These are phyloP conservation scores for Pocillopora grandis DNA, from an alignment of 92 coral and sea anemone genomes.

Conservation along the genomic window DNA sequence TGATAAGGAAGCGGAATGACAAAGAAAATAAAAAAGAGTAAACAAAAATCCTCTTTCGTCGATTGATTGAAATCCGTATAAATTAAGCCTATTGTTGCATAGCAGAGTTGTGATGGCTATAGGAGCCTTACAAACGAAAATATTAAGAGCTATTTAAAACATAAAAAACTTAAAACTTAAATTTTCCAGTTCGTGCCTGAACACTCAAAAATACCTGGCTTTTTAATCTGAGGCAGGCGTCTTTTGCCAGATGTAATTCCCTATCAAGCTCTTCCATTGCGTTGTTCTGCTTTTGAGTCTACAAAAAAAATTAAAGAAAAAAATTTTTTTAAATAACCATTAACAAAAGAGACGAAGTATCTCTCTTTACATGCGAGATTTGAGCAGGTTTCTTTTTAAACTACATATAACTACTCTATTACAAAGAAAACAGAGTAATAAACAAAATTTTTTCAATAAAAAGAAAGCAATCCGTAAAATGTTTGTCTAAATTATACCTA, in stretches of 20 bases:
- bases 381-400: not conserved
- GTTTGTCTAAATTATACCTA: not conserved
- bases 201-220: constrained; percentile 68
- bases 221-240: constrained; percentile 89
- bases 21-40: not conserved
- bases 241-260: constrained; percentile 84
- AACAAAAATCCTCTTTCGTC: not conserved
- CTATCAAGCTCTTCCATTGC: constrained; percentile 86
- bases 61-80: not conserved
- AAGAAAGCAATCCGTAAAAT: not conserved
- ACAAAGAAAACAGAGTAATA: not conserved
- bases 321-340: not conserved
- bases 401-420: not conserved
- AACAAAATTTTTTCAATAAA: not conserved
- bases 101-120: not conserved
- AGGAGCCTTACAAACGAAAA: not conserved
- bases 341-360: not conserved
- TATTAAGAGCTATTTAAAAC: not conserved
- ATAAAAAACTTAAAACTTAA: not conserved
- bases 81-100: not conserved
- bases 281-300: constrained; percentile 85
- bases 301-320: not conserved
- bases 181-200: no score
- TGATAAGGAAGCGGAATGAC: not conserved
- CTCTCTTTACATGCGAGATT: not conserved